Conservation (phyloP, 37 sponge, comb jelly and placozoan species). For the Haliclona indistincta region DNA sequence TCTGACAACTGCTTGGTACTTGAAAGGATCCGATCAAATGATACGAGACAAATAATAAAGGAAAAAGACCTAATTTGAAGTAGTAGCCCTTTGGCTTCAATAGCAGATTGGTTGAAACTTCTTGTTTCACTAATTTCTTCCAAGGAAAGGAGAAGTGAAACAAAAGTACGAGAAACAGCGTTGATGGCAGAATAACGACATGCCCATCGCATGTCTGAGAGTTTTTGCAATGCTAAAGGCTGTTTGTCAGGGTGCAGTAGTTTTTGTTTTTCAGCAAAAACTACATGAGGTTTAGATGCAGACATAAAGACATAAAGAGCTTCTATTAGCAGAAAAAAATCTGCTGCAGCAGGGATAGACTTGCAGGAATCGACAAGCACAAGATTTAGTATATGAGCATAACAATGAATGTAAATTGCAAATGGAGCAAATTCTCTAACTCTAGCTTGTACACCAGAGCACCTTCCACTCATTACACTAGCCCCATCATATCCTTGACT, state of each 20-base stretch:
- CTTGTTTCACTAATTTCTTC: not conserved
- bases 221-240: slow-evolving; percentile 14
- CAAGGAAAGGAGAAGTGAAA: slow-evolving; percentile 15
- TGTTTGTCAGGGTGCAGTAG: slow-evolving; percentile 50
- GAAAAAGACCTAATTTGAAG: slow-evolving; percentile 23
- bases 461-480: slow-evolving; percentile 58
- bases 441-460: slow-evolving; percentile 51
- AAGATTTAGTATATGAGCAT: slow-evolving; percentile 31
- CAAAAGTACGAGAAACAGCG: slow-evolving; percentile 21
- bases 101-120: slow-evolving; percentile 17
- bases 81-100: slow-evolving; percentile 33
- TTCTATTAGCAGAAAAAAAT: slow-evolving; percentile 47
- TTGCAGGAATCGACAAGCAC: slow-evolving; percentile 34
- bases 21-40: slow-evolving; percentile 24
- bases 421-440: slow-evolving; percentile 38
- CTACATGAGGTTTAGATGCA: slow-evolving; percentile 41
- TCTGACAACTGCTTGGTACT: slow-evolving; percentile 37
- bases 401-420: no score
- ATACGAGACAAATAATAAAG: slow-evolving; percentile 18
- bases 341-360: slow-evolving; percentile 23
- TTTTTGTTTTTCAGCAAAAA: slow-evolving; percentile 38
- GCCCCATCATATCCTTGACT: no score
- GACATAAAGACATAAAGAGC: no score
- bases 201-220: slow-evolving; percentile 56
- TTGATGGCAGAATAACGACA: slow-evolving; percentile 36